Conservation (phyloP, 2,888 invertebrate genomes). For the Gymnocheta viridis region DNA sequence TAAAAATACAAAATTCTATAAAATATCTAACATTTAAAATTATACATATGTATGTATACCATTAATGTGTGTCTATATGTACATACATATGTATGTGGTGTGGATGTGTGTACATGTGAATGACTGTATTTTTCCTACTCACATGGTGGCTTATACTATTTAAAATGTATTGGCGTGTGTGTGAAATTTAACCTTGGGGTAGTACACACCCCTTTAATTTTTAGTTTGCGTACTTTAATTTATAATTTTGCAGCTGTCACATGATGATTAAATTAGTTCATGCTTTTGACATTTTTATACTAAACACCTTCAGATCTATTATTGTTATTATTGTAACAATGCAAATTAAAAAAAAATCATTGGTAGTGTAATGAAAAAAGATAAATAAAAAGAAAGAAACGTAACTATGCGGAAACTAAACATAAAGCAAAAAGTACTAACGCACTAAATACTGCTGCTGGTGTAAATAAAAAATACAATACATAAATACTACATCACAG, state of each 20-base stretch:
- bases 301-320: slow-evolving; percentile 52
- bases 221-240: neutral
- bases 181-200: slow-evolving; percentile 50
- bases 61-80: neutral
- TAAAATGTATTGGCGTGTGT: neutral
- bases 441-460: slow-evolving; percentile 6
- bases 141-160: neutral
- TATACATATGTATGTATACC: neutral
- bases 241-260: slow-evolving; percentile 32
- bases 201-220: slow-evolving; percentile 60
- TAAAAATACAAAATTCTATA: neutral
- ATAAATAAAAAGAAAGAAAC: neutral
- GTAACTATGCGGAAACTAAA: slow-evolving; percentile 55
- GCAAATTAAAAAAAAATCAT: neutral
- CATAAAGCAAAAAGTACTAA: neutral
- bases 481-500: neutral
- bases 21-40: neutral
- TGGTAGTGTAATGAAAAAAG: neutral
- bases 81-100: neutral
- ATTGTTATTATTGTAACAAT: slow-evolving; percentile 25
- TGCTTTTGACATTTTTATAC: neutral
- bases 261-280: slow-evolving; percentile 20
- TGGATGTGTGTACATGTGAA: too few relatives aligned
- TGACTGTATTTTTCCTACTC: neutral
- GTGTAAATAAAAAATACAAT: slow-evolving; percentile 20